Evolutionary conservation across 1,140 invertebrate species (phyloP).

Genomic region (Agrypnia vestita): DNA sequence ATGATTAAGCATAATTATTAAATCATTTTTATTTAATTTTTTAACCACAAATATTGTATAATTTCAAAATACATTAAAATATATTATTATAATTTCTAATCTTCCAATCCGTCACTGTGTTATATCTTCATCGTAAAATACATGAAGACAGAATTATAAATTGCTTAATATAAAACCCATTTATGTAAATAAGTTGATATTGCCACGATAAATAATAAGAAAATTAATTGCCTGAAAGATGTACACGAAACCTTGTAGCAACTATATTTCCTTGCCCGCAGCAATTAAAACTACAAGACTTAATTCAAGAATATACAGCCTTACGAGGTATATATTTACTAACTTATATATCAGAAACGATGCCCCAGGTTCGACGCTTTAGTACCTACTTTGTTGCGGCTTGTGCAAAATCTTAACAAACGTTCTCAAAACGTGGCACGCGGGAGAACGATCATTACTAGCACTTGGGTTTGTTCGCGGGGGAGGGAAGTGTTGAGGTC

Average conservation of each 20-base stretch:
- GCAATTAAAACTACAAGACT: slow-evolving; percentile 38
- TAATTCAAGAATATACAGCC: slow-evolving; percentile 14
- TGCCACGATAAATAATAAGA: slow-evolving; percentile 13
- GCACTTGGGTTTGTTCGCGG: too few species aligned
- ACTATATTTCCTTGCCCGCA: slow-evolving; percentile 37
- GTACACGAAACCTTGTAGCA: slow-evolving; percentile 24
- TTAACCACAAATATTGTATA: too few species aligned
- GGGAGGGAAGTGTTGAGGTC: too few species aligned
- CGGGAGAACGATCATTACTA: too few species aligned
- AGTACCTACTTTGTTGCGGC: background rate
- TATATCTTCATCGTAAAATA: background rate
- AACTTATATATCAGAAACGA: background rate
- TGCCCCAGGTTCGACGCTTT: slow-evolving; percentile 4
- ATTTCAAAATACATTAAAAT: too few species aligned
- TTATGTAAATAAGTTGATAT: slow-evolving; percentile 10
- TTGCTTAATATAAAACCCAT: slow-evolving; percentile 10
- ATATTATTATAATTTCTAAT: too few species aligned
- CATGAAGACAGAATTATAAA: slow-evolving; percentile 1
- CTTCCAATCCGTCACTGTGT: background rate
- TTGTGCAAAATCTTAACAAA: slow-evolving; percentile 20
- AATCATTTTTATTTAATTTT: too few species aligned
- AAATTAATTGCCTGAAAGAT: slow-evolving; percentile 32
- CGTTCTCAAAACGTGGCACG: slow-evolving; percentile 11
- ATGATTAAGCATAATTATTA: too few species aligned
- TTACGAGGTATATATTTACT: slow-evolving; percentile 10